Conservation (phyloP, 2,888 invertebrate species). For the Agriopis leucophaearia region DNA sequence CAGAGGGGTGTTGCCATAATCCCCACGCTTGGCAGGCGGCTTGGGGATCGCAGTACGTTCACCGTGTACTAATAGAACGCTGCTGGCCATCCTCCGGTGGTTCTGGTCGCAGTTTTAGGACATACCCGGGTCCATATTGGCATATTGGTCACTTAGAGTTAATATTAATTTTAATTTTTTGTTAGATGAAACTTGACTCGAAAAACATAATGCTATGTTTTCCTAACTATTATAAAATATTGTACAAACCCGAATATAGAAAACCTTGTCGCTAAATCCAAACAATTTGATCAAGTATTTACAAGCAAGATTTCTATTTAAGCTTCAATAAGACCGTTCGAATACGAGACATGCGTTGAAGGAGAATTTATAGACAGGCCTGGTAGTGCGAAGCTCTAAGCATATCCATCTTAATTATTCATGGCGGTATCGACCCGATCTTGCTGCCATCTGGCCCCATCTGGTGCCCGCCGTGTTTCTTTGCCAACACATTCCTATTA, state of each 20-base stretch:
- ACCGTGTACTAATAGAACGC: too few relatives aligned
- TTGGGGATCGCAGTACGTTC: too few relatives aligned
- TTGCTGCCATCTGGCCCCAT: conserved; percentile 57
- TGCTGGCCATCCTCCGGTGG: too few relatives aligned
- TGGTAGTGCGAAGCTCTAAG: conserved; percentile 54
- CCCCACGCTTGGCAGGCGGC: too few relatives aligned
- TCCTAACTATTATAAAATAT: neutral
- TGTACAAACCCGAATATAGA: neutral
- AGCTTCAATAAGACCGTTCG: conserved; percentile 31
- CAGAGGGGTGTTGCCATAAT: too few relatives aligned
- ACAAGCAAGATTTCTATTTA: conserved; percentile 22
- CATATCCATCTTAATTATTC: conserved; percentile 78
- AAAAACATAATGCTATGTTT: neutral
- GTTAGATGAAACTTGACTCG: too few relatives aligned
- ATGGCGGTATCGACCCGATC: conserved; percentile 70
- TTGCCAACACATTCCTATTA: conserved; percentile 39
- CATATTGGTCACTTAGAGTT: too few relatives aligned
- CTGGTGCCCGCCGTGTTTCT: conserved; percentile 52
- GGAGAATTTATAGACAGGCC: conserved; percentile 40
- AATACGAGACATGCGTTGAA: conserved; percentile 35
- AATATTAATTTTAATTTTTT: too few relatives aligned
- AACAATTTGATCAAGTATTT: conserved; percentile 20
- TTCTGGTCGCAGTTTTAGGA: too few relatives aligned
- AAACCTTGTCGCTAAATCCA: conserved; percentile 2
- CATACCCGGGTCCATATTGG: too few relatives aligned